These are phyloP conservation scores for Aporophyla nigra DNA, from an alignment of 2,888 invertebrate genomes.

Conservation along the genomic window DNA sequence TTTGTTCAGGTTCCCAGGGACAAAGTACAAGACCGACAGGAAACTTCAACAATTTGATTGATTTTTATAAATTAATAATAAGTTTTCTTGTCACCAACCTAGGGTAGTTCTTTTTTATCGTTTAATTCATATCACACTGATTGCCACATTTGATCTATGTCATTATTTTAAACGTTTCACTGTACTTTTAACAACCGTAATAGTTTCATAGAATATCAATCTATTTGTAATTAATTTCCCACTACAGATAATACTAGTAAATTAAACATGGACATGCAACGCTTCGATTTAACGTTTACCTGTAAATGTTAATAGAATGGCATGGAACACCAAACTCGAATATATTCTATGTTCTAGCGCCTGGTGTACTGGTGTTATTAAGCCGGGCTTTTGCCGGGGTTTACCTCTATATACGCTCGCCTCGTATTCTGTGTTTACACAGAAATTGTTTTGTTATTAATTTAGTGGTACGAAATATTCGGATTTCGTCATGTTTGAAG, in stretches of 20 bases:
- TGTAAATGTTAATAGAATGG: constrained; percentile 4
- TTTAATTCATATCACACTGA: neutral
- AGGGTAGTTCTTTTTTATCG: neutral
- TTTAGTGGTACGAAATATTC: neutral
- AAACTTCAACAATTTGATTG: too few relatives aligned
- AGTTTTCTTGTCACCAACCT: neutral
- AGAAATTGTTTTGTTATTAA: neutral
- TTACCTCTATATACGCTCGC: neutral
- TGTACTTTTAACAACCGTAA: neutral
- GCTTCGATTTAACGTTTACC: constrained; percentile 11
- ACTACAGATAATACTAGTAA: neutral
- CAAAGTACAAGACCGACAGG: neutral
- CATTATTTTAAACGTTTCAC: neutral
- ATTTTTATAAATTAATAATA: too few relatives aligned
- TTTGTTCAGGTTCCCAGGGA: too few relatives aligned
- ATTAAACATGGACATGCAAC: constrained; percentile 16
- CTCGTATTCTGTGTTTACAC: neutral
- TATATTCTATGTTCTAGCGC: neutral
- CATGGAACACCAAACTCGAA: neutral
- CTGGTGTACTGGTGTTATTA: neutral
- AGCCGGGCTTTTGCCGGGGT: neutral
- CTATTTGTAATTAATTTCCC: neutral
- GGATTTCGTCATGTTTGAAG: neutral
- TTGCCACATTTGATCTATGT: neutral
- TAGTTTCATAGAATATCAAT: constrained; percentile 22